A percentile compares a stretch with the other conserved stretches of the same genome.
These are phyloP conservation scores for Sebastolobus alascanus DNA, from an alignment of 2,797 vertebrate genomes.

Conservation along the genomic window DNA sequence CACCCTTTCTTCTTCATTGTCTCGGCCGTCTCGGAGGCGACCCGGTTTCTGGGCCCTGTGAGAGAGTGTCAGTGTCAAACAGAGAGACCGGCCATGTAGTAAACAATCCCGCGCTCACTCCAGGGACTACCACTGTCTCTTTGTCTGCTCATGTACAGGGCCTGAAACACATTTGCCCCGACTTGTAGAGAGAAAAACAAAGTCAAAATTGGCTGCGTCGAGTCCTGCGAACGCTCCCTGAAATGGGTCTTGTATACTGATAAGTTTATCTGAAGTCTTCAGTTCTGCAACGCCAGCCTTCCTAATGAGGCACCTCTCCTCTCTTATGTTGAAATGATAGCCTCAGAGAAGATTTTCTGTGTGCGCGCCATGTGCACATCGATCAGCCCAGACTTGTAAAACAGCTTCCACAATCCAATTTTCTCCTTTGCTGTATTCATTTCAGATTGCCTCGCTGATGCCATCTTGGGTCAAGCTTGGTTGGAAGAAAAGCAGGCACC, in stretches of 20 bases:
- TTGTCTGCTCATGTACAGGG: conserved; percentile 32
- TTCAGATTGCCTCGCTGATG: conserved; percentile 48
- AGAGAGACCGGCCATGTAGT: conserved; percentile 33
- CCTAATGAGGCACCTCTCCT: conserved; percentile 65
- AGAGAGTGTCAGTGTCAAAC: conserved; percentile 46
- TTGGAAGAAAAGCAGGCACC: conserved; percentile 25
- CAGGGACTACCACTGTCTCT: conserved; percentile 45
- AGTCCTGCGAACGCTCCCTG: conserved; percentile 11
- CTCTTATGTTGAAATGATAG: conserved; percentile 73
- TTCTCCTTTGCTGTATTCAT: conserved; percentile 60
- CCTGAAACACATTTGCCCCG: conserved; percentile 34
- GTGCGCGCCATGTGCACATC: conserved; percentile 49
- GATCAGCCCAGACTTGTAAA: conserved; percentile 78
- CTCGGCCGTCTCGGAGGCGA: conserved; percentile 36
- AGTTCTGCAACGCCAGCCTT: conserved; percentile 42
- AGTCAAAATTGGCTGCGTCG: conserved; percentile 25
- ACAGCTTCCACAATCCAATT: conserved; percentile 70
- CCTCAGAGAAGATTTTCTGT: conserved; percentile 75
- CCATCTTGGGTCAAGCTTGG: conserved; percentile 53
- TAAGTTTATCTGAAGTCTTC: conserved; percentile 50
- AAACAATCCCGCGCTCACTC: conserved; percentile 49
- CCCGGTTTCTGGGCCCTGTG: conserved; percentile 53
- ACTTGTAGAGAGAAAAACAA: conserved; percentile 47
- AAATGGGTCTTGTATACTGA: conserved; percentile 49
- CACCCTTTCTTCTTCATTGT: conserved; percentile 44